phyloP scores from a whole-genome alignment of 2,113 vertebrate species.

The Jaculus jaculus region DNA sequence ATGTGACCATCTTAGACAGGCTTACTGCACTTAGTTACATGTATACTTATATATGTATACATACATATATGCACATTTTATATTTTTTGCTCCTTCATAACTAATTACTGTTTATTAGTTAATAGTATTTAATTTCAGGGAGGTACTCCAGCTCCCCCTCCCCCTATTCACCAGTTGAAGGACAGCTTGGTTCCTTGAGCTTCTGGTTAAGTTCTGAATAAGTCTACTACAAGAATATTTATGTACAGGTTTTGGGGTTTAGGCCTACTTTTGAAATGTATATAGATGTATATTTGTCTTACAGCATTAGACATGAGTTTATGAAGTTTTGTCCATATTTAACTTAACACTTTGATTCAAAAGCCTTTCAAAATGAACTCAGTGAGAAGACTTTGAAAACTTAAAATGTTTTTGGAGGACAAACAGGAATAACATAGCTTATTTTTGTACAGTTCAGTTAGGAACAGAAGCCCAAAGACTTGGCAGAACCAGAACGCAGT shows the following conservation, averaged over 20 bases:
- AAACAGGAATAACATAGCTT: too few relatives aligned
- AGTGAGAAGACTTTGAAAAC: not conserved
- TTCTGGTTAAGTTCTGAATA: not conserved
- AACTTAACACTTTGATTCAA: not conserved
- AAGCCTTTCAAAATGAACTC: not conserved
- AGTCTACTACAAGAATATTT: not conserved
- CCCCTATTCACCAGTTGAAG: not conserved
- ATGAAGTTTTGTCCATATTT: not conserved
- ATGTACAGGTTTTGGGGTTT: not conserved
- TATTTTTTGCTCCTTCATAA: not conserved
- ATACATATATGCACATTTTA: not conserved
- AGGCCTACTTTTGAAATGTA: not conserved
- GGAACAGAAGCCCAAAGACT: too few relatives aligned
- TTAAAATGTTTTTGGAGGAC: not conserved
- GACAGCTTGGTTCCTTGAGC: not conserved
- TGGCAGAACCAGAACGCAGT: too few relatives aligned
- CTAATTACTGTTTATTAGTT: not conserved
- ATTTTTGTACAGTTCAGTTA: too few relatives aligned
- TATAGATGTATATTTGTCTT: not conserved
- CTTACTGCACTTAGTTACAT: not conserved
- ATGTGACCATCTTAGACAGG: not conserved
- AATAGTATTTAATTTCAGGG: not conserved
- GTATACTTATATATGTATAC: not conserved
- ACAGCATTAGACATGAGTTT: not conserved
- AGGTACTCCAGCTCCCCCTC: not conserved